A percentile compares a stretch with the other conserved stretches of the same genome.
Conservation (phyloP, 2,113 vertebrate genomes). For the Fukomys damarensis region DNA sequence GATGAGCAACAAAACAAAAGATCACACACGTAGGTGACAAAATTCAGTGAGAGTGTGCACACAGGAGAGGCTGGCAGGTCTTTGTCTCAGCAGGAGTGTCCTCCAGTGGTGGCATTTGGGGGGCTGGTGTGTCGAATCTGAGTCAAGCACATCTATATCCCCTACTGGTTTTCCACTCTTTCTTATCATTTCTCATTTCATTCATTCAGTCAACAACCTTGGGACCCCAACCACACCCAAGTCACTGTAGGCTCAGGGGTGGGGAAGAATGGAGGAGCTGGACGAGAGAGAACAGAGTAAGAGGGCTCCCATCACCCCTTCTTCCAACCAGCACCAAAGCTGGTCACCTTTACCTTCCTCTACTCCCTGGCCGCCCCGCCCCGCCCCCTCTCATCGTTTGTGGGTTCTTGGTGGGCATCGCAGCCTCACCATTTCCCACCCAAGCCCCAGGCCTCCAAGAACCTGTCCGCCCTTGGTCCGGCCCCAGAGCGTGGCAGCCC, state of each 20-base stretch:
- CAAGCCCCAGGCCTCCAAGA: background rate
- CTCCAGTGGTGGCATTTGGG: accelerated
- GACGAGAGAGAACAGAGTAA: background rate
- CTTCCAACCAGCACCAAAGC: background rate
- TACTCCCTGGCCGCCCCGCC: background rate
- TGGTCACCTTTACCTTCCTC: background rate
- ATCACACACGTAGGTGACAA: background rate
- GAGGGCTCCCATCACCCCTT: background rate
- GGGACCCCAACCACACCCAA: background rate
- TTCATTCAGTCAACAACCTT: background rate
- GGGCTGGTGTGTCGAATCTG: accelerated
- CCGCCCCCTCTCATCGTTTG: background rate
- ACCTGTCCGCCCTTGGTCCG: background rate
- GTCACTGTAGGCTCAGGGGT: background rate
- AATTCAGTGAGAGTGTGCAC: background rate
- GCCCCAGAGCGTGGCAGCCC: accelerated
- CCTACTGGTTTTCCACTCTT: background rate
- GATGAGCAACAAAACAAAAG: background rate
- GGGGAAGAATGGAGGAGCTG: background rate
- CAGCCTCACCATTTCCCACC: background rate
- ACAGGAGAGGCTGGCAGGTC: background rate
- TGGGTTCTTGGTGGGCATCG: background rate
- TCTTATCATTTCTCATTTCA: background rate
- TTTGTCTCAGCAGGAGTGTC: background rate
- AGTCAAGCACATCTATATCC: background rate